phyloP scores from a whole-genome alignment of 2,113 vertebrate species.

The Anseranas semipalmata region DNA sequence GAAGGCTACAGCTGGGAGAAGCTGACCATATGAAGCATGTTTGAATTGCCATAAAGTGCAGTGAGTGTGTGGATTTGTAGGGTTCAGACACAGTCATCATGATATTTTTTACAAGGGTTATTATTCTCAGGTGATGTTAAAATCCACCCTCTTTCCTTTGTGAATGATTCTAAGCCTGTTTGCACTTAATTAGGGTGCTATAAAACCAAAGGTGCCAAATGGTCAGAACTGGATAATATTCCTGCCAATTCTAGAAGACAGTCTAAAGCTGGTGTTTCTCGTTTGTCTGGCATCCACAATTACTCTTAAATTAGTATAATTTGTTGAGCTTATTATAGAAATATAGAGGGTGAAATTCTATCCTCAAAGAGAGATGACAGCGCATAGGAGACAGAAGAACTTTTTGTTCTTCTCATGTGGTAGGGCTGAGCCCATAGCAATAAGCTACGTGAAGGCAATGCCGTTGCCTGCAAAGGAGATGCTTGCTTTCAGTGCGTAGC shows the following conservation, averaged over 20 bases:
- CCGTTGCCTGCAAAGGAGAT: background rate
- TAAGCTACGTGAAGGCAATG: background rate
- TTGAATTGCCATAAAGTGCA: background rate
- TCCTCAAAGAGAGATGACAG: background rate
- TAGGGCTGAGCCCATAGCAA: background rate
- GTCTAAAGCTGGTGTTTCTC: conserved; percentile 11
- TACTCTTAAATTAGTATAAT: conserved; percentile 33
- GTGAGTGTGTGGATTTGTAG: background rate
- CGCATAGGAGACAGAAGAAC: conserved; percentile 10
- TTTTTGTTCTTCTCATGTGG: conserved; percentile 29
- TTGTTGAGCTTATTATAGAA: conserved; percentile 29
- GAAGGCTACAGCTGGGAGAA: background rate
- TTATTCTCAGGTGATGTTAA: background rate
- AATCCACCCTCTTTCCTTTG: background rate
- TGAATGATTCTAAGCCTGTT: background rate
- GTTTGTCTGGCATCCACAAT: conserved; percentile 2
- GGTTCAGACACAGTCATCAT: background rate
- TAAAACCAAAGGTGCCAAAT: background rate
- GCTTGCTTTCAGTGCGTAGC: background rate
- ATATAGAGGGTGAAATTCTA: background rate
- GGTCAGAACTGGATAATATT: background rate
- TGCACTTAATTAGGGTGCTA: background rate
- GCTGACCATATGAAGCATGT: background rate
- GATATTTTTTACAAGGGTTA: background rate
- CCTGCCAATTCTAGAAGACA: background rate